Evolutionary conservation across 2,113 vertebrate species (phyloP).

Genomic region (Aix galericulata): DNA sequence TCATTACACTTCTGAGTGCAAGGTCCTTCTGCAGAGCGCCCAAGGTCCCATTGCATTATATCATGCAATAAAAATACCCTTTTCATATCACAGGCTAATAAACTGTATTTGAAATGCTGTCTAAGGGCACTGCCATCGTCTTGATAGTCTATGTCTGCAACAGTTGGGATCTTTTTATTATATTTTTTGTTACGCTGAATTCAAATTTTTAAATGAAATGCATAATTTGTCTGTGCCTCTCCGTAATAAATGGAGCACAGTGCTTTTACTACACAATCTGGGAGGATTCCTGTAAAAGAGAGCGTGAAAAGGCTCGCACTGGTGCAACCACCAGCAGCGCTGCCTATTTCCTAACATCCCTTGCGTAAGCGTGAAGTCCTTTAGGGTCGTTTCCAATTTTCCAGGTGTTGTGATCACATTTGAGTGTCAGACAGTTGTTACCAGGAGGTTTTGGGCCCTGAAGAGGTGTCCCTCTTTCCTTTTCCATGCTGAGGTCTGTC

Average conservation of each 20-base stretch:
- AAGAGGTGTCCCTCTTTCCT: neutral
- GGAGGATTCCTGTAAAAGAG: neutral
- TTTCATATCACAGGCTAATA: slow-evolving; percentile 85
- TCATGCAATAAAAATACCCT: slow-evolving; percentile 84
- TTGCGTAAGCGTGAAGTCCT: neutral
- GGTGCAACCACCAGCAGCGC: neutral
- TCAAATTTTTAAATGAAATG: neutral
- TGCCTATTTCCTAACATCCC: fast-evolving
- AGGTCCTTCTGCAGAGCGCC: slow-evolving; percentile 82
- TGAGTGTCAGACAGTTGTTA: neutral
- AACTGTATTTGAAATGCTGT: slow-evolving; percentile 84
- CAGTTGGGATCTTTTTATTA: slow-evolving; percentile 72
- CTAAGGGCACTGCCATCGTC: slow-evolving; percentile 63
- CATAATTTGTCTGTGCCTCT: neutral
- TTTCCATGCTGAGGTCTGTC: neutral
- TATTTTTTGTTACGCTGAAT: slow-evolving; percentile 18
- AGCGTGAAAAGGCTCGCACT: neutral
- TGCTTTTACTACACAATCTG: neutral
- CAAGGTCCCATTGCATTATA: slow-evolving; percentile 84
- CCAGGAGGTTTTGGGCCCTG: neutral
- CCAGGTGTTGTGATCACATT: neutral
- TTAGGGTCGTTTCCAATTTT: neutral
- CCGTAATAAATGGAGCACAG: neutral
- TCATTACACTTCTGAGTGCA: slow-evolving; percentile 85
- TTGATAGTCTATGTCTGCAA: slow-evolving; percentile 61